A percentile compares a stretch with the other conserved stretches of the same genome.
Evolutionary conservation across 2,797 vertebrate genomes (phyloP).

Genomic region (Falco peregrinus): DNA sequence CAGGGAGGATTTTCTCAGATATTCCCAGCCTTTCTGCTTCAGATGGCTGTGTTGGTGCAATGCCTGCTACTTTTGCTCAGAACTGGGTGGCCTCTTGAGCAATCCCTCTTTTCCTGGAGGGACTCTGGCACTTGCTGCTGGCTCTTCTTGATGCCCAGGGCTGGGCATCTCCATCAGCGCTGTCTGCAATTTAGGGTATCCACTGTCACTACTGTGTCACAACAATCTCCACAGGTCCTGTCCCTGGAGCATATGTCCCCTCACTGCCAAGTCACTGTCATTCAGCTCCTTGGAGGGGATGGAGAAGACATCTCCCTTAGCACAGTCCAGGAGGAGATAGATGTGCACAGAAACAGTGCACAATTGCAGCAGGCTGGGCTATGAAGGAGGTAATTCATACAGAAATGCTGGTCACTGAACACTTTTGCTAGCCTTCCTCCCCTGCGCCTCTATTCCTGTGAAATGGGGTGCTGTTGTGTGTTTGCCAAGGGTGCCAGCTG

Average conservation of each 20-base stretch:
- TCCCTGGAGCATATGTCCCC: neutral
- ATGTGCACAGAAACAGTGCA: neutral
- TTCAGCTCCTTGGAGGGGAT: neutral
- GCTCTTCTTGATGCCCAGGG: neutral
- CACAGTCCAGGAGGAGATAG: neutral
- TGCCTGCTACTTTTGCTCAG: neutral
- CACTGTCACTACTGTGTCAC: neutral
- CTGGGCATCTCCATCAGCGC: neutral
- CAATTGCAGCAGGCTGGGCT: neutral
- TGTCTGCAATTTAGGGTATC: neutral
- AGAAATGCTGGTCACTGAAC: rapidly evolving
- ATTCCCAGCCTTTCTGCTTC: neutral
- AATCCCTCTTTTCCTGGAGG: neutral
- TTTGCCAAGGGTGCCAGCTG: neutral
- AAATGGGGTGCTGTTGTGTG: neutral
- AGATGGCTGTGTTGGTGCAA: neutral
- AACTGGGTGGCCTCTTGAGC: neutral
- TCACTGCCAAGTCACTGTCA: neutral
- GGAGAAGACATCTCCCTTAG: neutral
- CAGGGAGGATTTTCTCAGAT: neutral
- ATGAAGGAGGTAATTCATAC: neutral
- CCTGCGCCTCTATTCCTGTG: neutral
- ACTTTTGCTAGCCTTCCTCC: neutral
- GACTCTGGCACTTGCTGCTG: neutral
- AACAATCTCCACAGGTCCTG: neutral